Evolutionary conservation across 2,888 invertebrate species (phyloP).

Genomic region (Tryphoninae sp.): DNA sequence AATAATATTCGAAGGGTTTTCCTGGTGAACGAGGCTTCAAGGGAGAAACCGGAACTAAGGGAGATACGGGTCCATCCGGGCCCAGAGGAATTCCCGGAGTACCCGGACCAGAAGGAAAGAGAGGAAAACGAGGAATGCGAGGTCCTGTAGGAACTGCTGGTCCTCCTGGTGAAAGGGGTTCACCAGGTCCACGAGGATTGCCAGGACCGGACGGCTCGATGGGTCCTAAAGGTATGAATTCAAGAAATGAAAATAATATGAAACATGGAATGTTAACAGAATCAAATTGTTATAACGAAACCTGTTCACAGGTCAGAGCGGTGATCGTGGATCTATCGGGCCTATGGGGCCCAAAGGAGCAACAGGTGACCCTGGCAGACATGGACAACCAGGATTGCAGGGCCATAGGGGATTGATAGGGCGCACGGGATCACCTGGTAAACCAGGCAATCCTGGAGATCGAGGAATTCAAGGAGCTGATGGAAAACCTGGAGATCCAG

Average conservation of each 20-base stretch:
- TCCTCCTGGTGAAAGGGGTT: slow-evolving; percentile 88
- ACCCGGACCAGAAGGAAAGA: slow-evolving; percentile 90
- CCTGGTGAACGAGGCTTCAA: slow-evolving; percentile 91
- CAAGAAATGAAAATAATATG: background rate
- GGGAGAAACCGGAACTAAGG: slow-evolving; percentile 90
- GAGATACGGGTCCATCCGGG: slow-evolving; percentile 88
- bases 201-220: slow-evolving; percentile 90
- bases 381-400: slow-evolving; percentile 84
- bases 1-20: slow-evolving; percentile 83
- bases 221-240: slow-evolving; percentile 86
- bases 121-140: slow-evolving; percentile 90
- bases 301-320: slow-evolving; percentile 83
- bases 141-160: slow-evolving; percentile 90
- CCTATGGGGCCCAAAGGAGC: slow-evolving; percentile 84
- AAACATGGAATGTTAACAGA: background rate
- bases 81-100: slow-evolving; percentile 90
- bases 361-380: slow-evolving; percentile 84
- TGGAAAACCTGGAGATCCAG: slow-evolving; percentile 92
- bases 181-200: slow-evolving; percentile 85
- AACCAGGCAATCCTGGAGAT: slow-evolving; percentile 87
- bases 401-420: slow-evolving; percentile 86
- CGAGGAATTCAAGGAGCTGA: slow-evolving; percentile 91
- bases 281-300: background rate
- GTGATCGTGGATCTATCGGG: slow-evolving; percentile 86
- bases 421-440: slow-evolving; percentile 87